Percentiles rank a stretch among this genome's conserved stretches.
phyloP scores from a whole-genome alignment of 2,888 invertebrate genomes.

The Athalia circularis region DNA sequence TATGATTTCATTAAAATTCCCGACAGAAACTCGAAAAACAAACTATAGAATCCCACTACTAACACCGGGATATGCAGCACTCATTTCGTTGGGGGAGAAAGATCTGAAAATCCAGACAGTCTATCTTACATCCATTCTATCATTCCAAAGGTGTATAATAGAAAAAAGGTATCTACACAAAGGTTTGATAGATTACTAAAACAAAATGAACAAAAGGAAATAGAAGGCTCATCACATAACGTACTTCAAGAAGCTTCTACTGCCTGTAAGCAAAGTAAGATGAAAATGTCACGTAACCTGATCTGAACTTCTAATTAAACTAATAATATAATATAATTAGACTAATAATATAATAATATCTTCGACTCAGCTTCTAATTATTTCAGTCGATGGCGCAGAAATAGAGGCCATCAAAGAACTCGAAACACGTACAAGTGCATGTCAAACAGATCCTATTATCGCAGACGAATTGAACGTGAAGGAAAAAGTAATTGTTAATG shows the following conservation, averaged over 20 bases:
- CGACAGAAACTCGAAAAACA: conserved; percentile 9
- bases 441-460: no score
- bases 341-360: no score
- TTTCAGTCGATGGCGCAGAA: no score
- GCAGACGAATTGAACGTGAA: conserved; percentile 1
- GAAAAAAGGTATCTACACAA: conserved; percentile 8
- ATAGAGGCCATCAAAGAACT: no score
- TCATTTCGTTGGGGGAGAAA: conserved; percentile 28
- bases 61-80: conserved; percentile 43
- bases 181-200: conserved; percentile 13
- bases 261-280: conserved; percentile 1
- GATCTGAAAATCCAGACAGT: conserved; percentile 36
- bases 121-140: conserved; percentile 45
- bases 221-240: background rate
- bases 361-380: no score
- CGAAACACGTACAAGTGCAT: no score
- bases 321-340: no score
- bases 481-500: conserved; percentile 8
- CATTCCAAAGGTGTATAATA: conserved; percentile 28
- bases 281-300: background rate
- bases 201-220: conserved; percentile 4
- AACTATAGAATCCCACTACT: conserved; percentile 42
- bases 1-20: no score
- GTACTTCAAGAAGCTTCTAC: background rate
- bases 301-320: no score